These are phyloP conservation scores for Gallinago solitaria DNA, from an alignment of 2,797 vertebrate species.

Conservation along the genomic window DNA sequence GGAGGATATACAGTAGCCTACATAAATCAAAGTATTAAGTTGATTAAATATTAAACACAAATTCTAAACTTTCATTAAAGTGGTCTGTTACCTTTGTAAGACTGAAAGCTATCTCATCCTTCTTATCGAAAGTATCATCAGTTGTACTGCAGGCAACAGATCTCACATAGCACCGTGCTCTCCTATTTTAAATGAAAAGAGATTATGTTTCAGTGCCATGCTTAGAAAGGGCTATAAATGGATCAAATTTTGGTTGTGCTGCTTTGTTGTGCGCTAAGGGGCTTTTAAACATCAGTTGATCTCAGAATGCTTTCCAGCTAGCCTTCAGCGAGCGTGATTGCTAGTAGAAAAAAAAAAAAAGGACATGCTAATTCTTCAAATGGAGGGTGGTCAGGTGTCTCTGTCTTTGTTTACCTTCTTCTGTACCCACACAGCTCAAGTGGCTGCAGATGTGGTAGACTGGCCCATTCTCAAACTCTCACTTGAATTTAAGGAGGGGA, in stretches of 20 bases:
- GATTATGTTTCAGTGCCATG: neutral
- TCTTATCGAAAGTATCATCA: conserved; percentile 22
- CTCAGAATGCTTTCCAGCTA: neutral
- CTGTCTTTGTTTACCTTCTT: neutral
- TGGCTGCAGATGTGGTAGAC: neutral
- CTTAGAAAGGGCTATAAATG: neutral
- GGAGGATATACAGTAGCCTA: conserved; percentile 13
- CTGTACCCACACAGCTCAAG: neutral
- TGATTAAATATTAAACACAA: conserved; percentile 51
- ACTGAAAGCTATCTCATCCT: conserved; percentile 26
- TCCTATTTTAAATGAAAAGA: neutral
- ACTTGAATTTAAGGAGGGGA: neutral
- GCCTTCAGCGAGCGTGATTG: neutral
- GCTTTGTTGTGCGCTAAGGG: neutral
- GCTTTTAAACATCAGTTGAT: conserved; percentile 21
- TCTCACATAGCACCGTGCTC: neutral
- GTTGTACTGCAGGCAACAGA: neutral
- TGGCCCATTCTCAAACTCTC: neutral
- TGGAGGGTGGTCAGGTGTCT: neutral
- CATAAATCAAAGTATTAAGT: conserved; percentile 55
- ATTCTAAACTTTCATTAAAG: conserved; percentile 39
- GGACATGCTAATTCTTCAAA: neutral
- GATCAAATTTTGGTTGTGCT: conserved; percentile 24
- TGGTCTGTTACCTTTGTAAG: conserved; percentile 14
- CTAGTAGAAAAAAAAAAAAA: neutral